Base-by-base conservation (phyloP, 92 coral and sea anemone species). In the Galaxea fascicularis region DNA sequence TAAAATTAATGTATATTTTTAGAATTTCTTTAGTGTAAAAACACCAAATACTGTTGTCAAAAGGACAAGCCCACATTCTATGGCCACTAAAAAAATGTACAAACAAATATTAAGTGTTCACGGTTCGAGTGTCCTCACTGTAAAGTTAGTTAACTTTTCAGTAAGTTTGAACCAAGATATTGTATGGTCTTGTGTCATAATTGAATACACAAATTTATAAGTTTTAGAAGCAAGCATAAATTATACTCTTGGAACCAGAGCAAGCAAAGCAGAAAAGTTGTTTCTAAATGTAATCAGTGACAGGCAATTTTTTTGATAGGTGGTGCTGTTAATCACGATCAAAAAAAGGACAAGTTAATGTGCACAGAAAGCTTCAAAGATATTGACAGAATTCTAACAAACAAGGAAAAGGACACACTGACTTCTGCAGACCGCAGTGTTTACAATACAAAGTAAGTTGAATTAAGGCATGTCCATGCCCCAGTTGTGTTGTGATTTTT, bases 351-450 rank as follows among this genome's bases (percentile, higher is more conserved):
- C 51, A 45, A 45, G 51, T 45, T 45, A 45, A 11, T 45, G 51
- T 45, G 51, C 5, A 45, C 51, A 5, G 11, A 45, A 11, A 65
- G 70, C 39, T 65, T 65, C 27, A 41, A 65, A 65, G 70, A 65
- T 65, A 65, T 65, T 28, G 70, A 22, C 35, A 65, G 70, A 65
- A 65, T 65, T 22, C 70, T 35, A 16, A 65, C 70, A 65, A 35
- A 65, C 41, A n/a, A n/a, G n/a, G n/a, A n/a, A n/a, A n/a, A n/a
- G n/a, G n/a, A n/a, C n/a, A n/a, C n/a, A n/a, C n/a, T 65, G 41
- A 26, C 70, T 13, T 65, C 70, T 22, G 31, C 41, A 27, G 70
- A 65, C 70, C 45, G 70, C 70, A 65, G 70, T 65, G 70, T 65
- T 28, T 65, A 65, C 70, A 65, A n/a, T n/a, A n/a, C n/a, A 10